phyloP scores from a whole-genome alignment of 2,113 vertebrate species.

The Podarcis raffonei region DNA sequence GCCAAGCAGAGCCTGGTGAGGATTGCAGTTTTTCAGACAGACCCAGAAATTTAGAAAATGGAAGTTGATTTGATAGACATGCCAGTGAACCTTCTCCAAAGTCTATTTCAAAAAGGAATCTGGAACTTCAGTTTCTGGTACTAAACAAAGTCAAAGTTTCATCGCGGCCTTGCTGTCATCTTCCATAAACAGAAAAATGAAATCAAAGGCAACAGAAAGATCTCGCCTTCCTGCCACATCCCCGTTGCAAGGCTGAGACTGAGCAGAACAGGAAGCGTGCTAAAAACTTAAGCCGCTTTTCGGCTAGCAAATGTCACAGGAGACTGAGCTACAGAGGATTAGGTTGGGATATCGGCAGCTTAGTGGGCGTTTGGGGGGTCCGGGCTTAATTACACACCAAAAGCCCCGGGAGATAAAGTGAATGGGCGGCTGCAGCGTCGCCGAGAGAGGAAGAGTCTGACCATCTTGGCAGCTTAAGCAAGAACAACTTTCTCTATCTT shows the following conservation, averaged over 20 bases:
- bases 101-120: too few species aligned
- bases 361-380: conserved; percentile 34
- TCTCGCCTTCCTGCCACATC: too few species aligned
- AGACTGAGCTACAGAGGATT: conserved; percentile 23
- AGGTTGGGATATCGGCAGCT: conserved; percentile 41
- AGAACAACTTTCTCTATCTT: conserved; percentile 15
- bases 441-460: background rate
- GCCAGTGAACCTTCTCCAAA: background rate
- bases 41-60: background rate
- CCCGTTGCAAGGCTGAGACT: background rate
- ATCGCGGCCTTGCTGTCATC: background rate
- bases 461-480: conserved; percentile 2
- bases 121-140: background rate
- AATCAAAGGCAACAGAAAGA: background rate
- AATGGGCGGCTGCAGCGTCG: background rate
- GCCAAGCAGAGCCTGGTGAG: background rate
- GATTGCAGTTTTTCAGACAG: background rate
- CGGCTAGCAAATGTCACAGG: conserved; percentile 17
- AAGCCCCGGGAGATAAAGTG: accelerated
- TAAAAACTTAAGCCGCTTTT: conserved; percentile 3
- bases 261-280: accelerated
- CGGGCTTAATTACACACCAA: conserved; percentile 23
- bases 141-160: background rate
- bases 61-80: background rate
- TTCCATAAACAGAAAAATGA: background rate